Evolutionary conservation across 2,797 vertebrate genomes (phyloP).

Genomic region (Rhadinocentrus ornatus): DNA sequence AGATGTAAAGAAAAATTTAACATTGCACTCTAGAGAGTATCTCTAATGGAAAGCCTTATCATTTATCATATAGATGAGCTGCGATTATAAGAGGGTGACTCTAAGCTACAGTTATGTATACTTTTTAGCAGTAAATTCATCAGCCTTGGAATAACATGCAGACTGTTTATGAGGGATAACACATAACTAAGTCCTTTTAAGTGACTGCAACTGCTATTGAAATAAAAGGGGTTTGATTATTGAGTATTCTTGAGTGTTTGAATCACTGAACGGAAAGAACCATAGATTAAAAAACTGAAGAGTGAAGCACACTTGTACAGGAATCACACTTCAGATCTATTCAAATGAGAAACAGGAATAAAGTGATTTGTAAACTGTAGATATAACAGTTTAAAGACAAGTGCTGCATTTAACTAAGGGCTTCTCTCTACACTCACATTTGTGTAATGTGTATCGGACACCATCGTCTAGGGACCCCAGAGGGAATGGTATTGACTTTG

Average conservation of each 20-base stretch:
- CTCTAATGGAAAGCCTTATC: conserved; percentile 33
- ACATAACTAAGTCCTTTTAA: conserved; percentile 61
- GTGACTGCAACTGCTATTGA: conserved; percentile 59
- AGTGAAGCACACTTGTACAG: not conserved
- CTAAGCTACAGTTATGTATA: conserved; percentile 14
- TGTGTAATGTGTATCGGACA: no score
- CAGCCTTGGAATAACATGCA: conserved; percentile 46
- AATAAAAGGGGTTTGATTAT: conserved; percentile 25
- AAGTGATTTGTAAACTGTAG: not conserved
- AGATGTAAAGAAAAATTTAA: conserved; percentile 20
- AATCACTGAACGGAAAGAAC: conserved; percentile 4
- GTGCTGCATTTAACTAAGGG: no score
- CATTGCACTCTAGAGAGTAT: conserved; percentile 1
- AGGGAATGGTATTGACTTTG: no score
- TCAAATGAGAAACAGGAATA: not conserved
- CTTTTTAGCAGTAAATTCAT: conserved; percentile 37
- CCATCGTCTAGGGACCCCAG: no score
- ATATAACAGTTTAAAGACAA: not conserved
- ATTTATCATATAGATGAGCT: conserved; percentile 44
- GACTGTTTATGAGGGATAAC: conserved; percentile 32
- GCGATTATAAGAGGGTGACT: conserved; percentile 34
- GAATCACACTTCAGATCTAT: conserved; percentile 2
- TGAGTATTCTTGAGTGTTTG: conserved; percentile 9
- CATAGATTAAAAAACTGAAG: not conserved
- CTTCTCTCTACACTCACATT: no score